Evolutionary conservation across 1,140 invertebrate species (phyloP), one percentile per base, ranked within the genome.

Genomic region (Meteorus sp.): DNA sequence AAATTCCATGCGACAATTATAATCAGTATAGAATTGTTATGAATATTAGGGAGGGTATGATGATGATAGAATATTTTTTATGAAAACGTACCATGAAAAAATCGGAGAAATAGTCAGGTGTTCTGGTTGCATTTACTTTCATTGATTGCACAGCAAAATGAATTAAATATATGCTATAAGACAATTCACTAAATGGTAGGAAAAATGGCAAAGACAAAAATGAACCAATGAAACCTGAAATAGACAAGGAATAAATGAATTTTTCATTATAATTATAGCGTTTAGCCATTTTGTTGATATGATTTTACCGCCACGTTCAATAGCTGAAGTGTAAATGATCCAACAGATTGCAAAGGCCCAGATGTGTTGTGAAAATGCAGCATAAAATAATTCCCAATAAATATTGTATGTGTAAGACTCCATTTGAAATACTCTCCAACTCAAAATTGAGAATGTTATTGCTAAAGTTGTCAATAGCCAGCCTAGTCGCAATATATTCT

Each of bases 161-260:
- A 2, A 84, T 70, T 3, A 88, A 70, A 66, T 87, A 88, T 15
- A 83, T 77, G 47, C 77, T 74, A 65, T 85, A 88, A 2, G 84
- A 83, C 15, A 87, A 66, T 43, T 83, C 71, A 33, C 81, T 81
- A 0, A 87, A 62, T 0, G 84, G 83, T 22, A 82, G 68, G 31
- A 85, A 83, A 0, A 73, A 65, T 23, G 74, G 76, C 76, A 80
- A 82, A 0, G 84, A 85, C 29, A 88, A 68, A 31, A 88, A 45
- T 39, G 13, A 22, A 35, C 19, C 29, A 22, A 23, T 19, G n/a
- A 27, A 13, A 23, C 17, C n/a, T 13, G 20, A 17, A 1, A 35
- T n/a, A n/a, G n/a, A n/a, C n/a, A n/a, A n/a, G n/a, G n/a, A n/a
- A n/a, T n/a, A n/a, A n/a, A n/a, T n/a, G n/a, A n/a, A n/a, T n/a